These are phyloP conservation scores for Drosophila nigritarsus DNA, from an alignment of 2,888 invertebrate species.

Conservation along the genomic window DNA sequence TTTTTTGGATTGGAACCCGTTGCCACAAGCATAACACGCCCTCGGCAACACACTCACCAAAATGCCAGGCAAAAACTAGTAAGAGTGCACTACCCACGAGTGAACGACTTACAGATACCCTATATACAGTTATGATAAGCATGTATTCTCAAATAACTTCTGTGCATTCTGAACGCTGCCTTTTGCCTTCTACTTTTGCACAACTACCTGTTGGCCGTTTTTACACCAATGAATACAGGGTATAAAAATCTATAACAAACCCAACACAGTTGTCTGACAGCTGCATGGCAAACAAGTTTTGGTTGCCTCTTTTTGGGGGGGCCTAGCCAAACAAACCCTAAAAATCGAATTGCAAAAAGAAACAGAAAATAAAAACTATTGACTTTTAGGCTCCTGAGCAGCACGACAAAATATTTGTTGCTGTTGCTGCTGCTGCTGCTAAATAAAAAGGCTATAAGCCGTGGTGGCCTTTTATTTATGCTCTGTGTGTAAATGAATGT, in stretches of 20 bases:
- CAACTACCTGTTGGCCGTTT: background rate
- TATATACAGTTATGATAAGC: too few relatives aligned
- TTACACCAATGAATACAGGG: background rate
- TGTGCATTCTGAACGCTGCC: background rate
- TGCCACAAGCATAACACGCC: slow-evolving; percentile 42
- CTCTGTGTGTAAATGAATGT: slow-evolving; percentile 31
- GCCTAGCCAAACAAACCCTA: slow-evolving; percentile 57
- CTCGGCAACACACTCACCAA: slow-evolving; percentile 55
- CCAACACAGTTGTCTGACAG: slow-evolving; percentile 36
- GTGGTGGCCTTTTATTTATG: slow-evolving; percentile 59
- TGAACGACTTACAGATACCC: background rate
- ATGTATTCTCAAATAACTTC: background rate
- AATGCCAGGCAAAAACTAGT: slow-evolving; percentile 43
- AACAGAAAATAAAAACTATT: slow-evolving; percentile 1
- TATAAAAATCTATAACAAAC: slow-evolving; percentile 38
- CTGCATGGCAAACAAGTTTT: slow-evolving; percentile 60
- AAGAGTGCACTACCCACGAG: background rate
- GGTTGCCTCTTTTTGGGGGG: slow-evolving; percentile 1
- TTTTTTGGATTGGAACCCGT: slow-evolving; percentile 33
- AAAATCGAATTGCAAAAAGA: slow-evolving; percentile 26
- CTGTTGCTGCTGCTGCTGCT: background rate
- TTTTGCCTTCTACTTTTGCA: background rate
- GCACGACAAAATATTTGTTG: slow-evolving; percentile 31
- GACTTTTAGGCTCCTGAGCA: slow-evolving; percentile 29
- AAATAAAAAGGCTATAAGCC: slow-evolving; percentile 22